Evolutionary conservation across 2,888 invertebrate species (phyloP), one percentile per base, ranked within the genome.

Genomic region (Serripes groenlandicus): DNA sequence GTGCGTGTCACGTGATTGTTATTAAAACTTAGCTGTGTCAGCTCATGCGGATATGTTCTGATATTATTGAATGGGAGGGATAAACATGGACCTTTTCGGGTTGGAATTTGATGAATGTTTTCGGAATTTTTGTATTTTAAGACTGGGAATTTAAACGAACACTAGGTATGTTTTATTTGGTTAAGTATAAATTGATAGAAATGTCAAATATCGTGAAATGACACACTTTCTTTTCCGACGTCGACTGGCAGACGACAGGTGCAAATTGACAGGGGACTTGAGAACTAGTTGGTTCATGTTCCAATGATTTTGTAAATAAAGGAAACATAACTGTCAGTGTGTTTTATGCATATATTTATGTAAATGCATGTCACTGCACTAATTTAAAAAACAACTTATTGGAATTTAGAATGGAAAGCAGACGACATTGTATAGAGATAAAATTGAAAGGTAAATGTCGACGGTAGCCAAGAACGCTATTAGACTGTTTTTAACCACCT

Each of bases 401-500:
- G 9, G 28, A 21, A 49, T 3, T 5, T 3, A 49, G 18, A 49
- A 49, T 49, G 15, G 26, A 7, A 5, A 1, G 32, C 30, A 21
- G 30, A 11, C 21, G 30, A 62, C n/a, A 32, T 21, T 62, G 62
- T 62, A 30, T n/a, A n/a, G n/a, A n/a, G n/a, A n/a, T n/a, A n/a
- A n/a, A 30, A 3, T 62, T 62, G 62, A 30, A 26, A 32, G 66
- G 34, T 69, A 49, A 23, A 32, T 71, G 49, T 71, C 54, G 64
- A 62, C 75, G 78, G 83, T 83, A 78, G 83, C 83, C 77, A 83
- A 34, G 83, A 56, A 83, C 83, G 83, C 83, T 52, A 35, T 5
- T 23, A 23, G 60, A 71, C 76, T 56, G 64, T 79, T 74, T 75
- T 26, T 80, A 66, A 66, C 64, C 77, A 37, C 73, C 68, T 52